Evolutionary conservation across 2,888 invertebrate genomes (phyloP).

Genomic region (Tholera decimalis): DNA sequence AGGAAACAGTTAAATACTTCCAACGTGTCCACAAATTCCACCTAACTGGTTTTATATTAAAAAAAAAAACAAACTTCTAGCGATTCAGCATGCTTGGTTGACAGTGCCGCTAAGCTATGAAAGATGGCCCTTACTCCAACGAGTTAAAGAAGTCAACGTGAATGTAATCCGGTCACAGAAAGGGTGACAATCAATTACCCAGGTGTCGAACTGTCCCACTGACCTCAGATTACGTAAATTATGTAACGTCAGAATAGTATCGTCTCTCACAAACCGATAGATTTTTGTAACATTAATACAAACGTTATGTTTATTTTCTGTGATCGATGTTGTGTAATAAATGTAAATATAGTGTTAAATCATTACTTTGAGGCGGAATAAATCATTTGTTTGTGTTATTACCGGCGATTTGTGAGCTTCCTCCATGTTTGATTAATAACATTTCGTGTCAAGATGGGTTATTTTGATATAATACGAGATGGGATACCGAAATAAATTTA

Average conservation of each 20-base stretch:
- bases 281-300: conserved; percentile 34
- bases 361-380: conserved; percentile 27
- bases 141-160: conserved; percentile 47
- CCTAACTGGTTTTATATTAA: too few relatives aligned
- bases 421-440: conserved; percentile 33
- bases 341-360: conserved; percentile 59
- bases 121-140: conserved; percentile 36
- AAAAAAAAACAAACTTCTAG: too few relatives aligned
- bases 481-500: conserved; percentile 20
- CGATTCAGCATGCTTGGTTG: background rate
- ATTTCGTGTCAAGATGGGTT: conserved; percentile 15
- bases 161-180: conserved; percentile 59
- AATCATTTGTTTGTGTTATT: conserved; percentile 47
- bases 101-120: background rate
- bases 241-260: conserved; percentile 52
- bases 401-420: conserved; percentile 25
- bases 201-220: conserved; percentile 47
- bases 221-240: conserved; percentile 61
- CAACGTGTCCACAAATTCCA: too few relatives aligned
- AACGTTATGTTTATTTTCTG: conserved; percentile 39
- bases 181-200: conserved; percentile 68
- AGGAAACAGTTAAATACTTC: too few relatives aligned
- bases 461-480: conserved; percentile 8
- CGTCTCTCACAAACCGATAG: conserved; percentile 26
- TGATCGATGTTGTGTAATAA: conserved; percentile 55